Percentiles rank a stretch among this genome's conserved stretches.
Evolutionary conservation across 2,113 vertebrate species (phyloP).

Genomic region (Hypomesus transpacificus): DNA sequence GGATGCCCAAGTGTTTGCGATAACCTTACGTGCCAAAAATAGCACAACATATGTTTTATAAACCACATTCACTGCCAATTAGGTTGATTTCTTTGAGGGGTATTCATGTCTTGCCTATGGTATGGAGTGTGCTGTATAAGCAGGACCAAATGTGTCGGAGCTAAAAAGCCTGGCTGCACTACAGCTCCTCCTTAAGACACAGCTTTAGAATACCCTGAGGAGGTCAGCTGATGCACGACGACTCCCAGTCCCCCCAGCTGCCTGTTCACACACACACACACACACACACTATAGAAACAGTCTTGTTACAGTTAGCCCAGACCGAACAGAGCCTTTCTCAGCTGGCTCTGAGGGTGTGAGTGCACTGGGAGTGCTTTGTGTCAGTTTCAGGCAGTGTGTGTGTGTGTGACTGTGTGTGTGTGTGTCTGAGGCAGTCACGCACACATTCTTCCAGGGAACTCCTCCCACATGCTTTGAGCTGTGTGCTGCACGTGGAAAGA

Average conservation of each 20-base stretch:
- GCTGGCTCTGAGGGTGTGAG: constrained; percentile 39
- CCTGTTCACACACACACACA: neutral
- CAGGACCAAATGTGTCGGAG: neutral
- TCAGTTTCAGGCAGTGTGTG: constrained; percentile 5
- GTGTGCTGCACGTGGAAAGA: constrained; percentile 61
- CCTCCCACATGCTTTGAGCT: constrained; percentile 64
- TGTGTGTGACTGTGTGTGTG: constrained; percentile 11
- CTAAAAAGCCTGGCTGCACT: constrained; percentile 29
- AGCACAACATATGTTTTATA: too few relatives aligned
- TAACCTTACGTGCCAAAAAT: too few relatives aligned
- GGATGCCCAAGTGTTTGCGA: too few relatives aligned
- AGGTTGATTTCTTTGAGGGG: too few relatives aligned
- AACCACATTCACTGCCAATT: too few relatives aligned
- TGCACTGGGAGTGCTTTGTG: neutral
- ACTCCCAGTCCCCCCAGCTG: constrained; percentile 25
- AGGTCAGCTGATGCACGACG: constrained; percentile 52
- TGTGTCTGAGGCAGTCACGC: constrained; percentile 38
- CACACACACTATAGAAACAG: constrained; percentile 13
- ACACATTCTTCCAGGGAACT: constrained; percentile 69
- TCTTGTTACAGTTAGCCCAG: constrained; percentile 32
- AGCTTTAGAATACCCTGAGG: constrained; percentile 52
- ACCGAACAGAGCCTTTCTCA: constrained; percentile 41
- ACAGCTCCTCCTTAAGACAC: constrained; percentile 40
- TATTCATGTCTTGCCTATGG: too few relatives aligned
- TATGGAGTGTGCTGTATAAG: constrained; percentile 18